Evolutionary conservation across 1,140 invertebrate genomes (phyloP).

Genomic region (Hyles euphorbiae): DNA sequence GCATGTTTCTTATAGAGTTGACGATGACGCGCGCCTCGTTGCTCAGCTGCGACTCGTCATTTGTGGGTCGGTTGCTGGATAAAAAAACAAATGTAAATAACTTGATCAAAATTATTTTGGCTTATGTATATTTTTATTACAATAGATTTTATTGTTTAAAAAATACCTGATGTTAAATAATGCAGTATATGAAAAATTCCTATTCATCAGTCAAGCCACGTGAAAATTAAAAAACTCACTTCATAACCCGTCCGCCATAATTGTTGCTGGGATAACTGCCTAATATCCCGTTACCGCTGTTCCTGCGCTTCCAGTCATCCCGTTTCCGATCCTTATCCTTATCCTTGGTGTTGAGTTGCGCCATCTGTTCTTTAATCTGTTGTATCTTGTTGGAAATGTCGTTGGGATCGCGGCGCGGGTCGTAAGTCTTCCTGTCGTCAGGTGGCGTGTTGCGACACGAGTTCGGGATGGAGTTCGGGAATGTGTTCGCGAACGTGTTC

Average conservation of each 20-base stretch:
- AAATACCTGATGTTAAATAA: too few relatives aligned
- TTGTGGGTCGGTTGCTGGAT: slow-evolving; percentile 17
- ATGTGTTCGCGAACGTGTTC: too few relatives aligned
- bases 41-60: slow-evolving; percentile 44
- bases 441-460: slow-evolving; percentile 30
- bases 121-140: too few relatives aligned
- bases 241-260: slow-evolving; percentile 31
- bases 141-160: too few relatives aligned
- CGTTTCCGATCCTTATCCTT: slow-evolving; percentile 23
- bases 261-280: slow-evolving; percentile 42
- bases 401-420: neutral
- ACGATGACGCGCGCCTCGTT: slow-evolving; percentile 57
- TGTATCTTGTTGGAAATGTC: slow-evolving; percentile 52
- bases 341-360: slow-evolving; percentile 29
- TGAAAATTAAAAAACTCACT: slow-evolving; percentile 19
- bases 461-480: slow-evolving; percentile 19
- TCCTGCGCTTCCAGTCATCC: slow-evolving; percentile 32
- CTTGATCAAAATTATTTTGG: too few relatives aligned
- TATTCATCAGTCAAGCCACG: too few relatives aligned
- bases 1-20: slow-evolving; percentile 54
- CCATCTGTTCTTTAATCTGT: slow-evolving; percentile 57
- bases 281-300: slow-evolving; percentile 45
- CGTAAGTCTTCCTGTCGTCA: slow-evolving; percentile 16
- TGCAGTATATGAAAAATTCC: neutral
- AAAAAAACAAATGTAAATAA: neutral